Evolutionary conservation across 2,113 vertebrate species (phyloP).

Genomic region (Lanius ludovicianus): DNA sequence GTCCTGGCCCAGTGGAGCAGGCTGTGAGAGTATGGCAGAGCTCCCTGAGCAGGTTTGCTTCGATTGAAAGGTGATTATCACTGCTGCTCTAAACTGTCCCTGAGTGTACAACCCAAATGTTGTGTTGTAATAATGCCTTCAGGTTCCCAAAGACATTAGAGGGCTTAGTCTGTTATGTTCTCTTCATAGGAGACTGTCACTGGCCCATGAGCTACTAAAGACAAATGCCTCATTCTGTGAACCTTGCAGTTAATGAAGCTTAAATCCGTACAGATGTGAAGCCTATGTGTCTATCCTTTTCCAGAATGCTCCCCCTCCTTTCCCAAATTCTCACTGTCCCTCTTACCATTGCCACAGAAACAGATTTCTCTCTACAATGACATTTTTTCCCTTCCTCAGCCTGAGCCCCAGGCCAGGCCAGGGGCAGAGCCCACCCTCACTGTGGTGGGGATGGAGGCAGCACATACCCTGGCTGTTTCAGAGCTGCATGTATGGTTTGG

Average conservation of each 20-base stretch:
- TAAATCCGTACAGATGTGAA: background rate
- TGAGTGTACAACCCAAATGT: background rate
- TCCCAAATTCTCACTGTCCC: background rate
- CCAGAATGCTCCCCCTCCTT: background rate
- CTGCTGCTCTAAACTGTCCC: background rate
- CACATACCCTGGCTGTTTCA: accelerated
- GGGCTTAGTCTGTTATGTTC: background rate
- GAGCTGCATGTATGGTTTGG: background rate
- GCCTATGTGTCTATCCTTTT: background rate
- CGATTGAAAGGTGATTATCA: background rate
- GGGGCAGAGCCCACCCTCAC: background rate
- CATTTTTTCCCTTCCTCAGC: background rate
- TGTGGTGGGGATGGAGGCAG: background rate
- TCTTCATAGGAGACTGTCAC: background rate
- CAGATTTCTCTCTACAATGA: background rate
- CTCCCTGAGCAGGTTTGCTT: background rate
- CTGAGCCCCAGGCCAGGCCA: background rate
- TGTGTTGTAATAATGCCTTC: background rate
- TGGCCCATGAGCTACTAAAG: background rate
- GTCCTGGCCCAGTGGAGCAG: background rate
- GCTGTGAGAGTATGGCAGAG: accelerated
- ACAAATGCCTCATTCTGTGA: background rate
- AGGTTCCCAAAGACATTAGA: background rate
- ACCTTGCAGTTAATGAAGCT: background rate
- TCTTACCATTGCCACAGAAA: background rate